These are phyloP conservation scores for Chitala chitala DNA, from an alignment of 2,113 vertebrate species.

Conservation along the genomic window DNA sequence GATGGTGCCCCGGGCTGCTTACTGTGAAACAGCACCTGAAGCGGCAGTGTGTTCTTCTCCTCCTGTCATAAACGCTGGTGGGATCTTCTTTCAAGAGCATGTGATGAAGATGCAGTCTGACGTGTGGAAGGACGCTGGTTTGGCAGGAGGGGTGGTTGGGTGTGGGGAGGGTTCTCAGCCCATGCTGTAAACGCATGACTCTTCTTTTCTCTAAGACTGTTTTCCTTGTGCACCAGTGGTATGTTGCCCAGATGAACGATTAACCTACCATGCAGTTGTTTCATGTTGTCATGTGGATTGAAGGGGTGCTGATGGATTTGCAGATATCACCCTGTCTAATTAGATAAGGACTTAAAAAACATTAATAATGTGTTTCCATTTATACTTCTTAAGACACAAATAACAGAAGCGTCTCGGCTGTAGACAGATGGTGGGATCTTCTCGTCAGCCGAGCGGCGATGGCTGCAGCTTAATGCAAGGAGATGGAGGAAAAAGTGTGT, in stretches of 20 bases:
- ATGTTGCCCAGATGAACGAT: no score
- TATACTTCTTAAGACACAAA: neutral
- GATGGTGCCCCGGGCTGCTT: no score
- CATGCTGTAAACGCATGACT: no score
- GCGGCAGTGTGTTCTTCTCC: neutral
- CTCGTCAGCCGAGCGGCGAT: neutral
- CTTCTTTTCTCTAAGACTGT: no score
- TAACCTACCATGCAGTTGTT: no score
- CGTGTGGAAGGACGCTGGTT: neutral
- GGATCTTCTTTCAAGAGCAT: neutral
- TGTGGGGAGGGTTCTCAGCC: no score
- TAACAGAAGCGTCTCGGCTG: slow-evolving; percentile 9
- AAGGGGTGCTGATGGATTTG: neutral
- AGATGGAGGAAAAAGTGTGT: neutral
- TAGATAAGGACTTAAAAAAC: neutral
- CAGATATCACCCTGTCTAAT: no score
- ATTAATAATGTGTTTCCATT: neutral
- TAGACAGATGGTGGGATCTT: slow-evolving; percentile 10
- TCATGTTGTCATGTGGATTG: no score
- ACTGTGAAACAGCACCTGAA: no score
- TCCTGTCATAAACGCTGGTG: neutral
- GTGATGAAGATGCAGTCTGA: neutral
- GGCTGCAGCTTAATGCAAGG: slow-evolving; percentile 1
- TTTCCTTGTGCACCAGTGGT: no score
- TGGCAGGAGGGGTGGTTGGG: neutral